phyloP scores from a whole-genome alignment of 2,888 invertebrate species.

The Pardosa pseudoannulata region DNA sequence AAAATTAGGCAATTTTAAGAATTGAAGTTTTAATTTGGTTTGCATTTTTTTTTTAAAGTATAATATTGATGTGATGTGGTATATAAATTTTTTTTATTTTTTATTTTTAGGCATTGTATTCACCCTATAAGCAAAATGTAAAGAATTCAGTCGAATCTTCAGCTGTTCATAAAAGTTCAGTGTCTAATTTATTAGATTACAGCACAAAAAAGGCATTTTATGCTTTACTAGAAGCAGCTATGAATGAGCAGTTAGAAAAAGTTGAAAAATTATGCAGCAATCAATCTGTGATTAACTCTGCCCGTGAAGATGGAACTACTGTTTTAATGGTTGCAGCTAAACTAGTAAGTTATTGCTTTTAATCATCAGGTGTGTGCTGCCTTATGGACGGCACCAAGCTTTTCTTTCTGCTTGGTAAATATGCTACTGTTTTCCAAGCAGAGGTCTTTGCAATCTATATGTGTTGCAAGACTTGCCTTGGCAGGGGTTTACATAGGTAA shows the following conservation, averaged over 20 bases:
- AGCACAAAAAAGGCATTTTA: conserved; percentile 30
- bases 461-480: no score
- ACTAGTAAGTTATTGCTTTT: conserved; percentile 75
- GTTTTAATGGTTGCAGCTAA: conserved; percentile 77
- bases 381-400: no score
- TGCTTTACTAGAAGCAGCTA: conserved; percentile 76
- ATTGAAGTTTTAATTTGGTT: no score
- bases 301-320: conserved; percentile 76
- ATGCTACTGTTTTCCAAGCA: no score
- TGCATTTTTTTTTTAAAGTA: no score
- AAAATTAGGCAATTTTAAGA: no score
- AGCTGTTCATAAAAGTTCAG: background rate
- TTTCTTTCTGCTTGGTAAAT: no score
- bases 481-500: no score
- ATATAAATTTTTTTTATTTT: background rate
- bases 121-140: conserved; percentile 18
- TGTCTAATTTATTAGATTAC: background rate
- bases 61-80: no score
- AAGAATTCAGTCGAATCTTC: background rate
- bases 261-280: conserved; percentile 76
- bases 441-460: no score
- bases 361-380: no score
- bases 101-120: conserved; percentile 6
- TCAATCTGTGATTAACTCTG: conserved; percentile 76
- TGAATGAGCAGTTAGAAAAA: conserved; percentile 76